Percentiles rank a stretch among this genome's conserved stretches.
phyloP scores from a whole-genome alignment of 37 sponge, comb jelly and placozoan genomes.

The Cliona cf. orientalis region DNA sequence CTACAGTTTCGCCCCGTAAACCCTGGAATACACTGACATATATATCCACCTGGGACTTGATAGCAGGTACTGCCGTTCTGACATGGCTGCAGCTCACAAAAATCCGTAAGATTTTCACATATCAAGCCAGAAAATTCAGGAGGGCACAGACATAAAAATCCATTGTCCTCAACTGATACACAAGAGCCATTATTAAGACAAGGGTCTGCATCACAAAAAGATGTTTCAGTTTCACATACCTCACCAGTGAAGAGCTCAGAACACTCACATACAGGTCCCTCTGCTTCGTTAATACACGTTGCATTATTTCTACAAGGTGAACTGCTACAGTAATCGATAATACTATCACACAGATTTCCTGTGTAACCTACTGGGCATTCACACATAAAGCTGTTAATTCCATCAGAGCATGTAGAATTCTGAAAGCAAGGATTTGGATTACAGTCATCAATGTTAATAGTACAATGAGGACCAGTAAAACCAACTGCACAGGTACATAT shows the following conservation, averaged over 20 bases:
- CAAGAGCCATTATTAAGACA: constrained; percentile 62
- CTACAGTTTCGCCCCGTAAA: constrained; percentile 47
- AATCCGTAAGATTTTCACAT: constrained; percentile 40
- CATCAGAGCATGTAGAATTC: constrained; percentile 29
- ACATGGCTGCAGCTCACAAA: constrained; percentile 50
- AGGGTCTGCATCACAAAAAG: neutral
- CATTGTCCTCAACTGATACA: neutral
- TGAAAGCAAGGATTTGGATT: constrained; percentile 38
- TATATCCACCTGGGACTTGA: neutral
- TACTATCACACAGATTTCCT: constrained; percentile 36
- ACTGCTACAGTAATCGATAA: constrained; percentile 26
- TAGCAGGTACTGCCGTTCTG: constrained; percentile 55
- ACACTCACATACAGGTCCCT: constrained; percentile 38
- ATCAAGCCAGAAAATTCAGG: constrained; percentile 57
- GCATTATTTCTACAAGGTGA: constrained; percentile 50
- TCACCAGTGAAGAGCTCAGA: constrained; percentile 32
- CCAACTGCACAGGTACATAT: constrained; percentile 55
- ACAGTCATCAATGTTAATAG: constrained; percentile 48
- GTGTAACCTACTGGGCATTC: constrained; percentile 51
- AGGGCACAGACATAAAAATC: constrained; percentile 45
- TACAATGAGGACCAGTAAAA: constrained; percentile 62
- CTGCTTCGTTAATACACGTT: constrained; percentile 17
- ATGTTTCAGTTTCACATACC: constrained; percentile 14
- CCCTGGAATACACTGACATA: constrained; percentile 60
- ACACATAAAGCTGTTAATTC: constrained; percentile 50